These are phyloP conservation scores for Drosophila prostipennis DNA, from an alignment of 2,888 invertebrate species.

Conservation along the genomic window DNA sequence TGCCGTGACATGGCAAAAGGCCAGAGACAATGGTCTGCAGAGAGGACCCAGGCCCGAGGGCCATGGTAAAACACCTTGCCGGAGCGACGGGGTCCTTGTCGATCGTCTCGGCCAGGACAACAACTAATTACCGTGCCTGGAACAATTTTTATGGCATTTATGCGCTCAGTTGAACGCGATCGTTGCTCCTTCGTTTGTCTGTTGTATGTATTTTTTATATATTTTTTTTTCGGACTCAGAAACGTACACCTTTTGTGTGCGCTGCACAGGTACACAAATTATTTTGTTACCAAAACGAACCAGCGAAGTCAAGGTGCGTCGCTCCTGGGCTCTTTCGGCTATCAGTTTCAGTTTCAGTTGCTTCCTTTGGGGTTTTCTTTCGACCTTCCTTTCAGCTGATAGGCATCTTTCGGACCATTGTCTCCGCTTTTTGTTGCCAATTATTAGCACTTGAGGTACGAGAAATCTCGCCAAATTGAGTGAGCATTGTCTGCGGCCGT, in stretches of 20 bases:
- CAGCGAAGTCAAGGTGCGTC: slow-evolving; percentile 44
- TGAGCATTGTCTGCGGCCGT: slow-evolving; percentile 55
- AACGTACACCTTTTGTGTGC: slow-evolving; percentile 38
- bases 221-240: slow-evolving; percentile 9
- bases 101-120: slow-evolving; percentile 67
- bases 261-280: slow-evolving; percentile 73
- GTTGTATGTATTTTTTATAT: slow-evolving; percentile 1
- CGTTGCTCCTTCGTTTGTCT: slow-evolving; percentile 42
- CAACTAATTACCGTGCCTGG: slow-evolving; percentile 79
- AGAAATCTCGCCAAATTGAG: slow-evolving; percentile 61
- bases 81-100: slow-evolving; percentile 43
- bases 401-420: slow-evolving; percentile 75
- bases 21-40: slow-evolving; percentile 21
- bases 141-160: slow-evolving; percentile 81
- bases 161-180: slow-evolving; percentile 79
- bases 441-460: slow-evolving; percentile 73
- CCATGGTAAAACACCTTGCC: slow-evolving; percentile 62
- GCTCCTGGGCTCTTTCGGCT: slow-evolving; percentile 11
- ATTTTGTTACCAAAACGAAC: slow-evolving; percentile 71
- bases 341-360: slow-evolving; percentile 22
- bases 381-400: slow-evolving; percentile 45
- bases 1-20: slow-evolving; percentile 39
- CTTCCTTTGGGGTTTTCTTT: slow-evolving; percentile 2
- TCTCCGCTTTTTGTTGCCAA: slow-evolving; percentile 61
- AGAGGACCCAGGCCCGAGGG: slow-evolving; percentile 17